These are phyloP conservation scores for Zoanthus gigantus DNA, from an alignment of 92 coral and sea anemone genomes.

Conservation along the genomic window DNA sequence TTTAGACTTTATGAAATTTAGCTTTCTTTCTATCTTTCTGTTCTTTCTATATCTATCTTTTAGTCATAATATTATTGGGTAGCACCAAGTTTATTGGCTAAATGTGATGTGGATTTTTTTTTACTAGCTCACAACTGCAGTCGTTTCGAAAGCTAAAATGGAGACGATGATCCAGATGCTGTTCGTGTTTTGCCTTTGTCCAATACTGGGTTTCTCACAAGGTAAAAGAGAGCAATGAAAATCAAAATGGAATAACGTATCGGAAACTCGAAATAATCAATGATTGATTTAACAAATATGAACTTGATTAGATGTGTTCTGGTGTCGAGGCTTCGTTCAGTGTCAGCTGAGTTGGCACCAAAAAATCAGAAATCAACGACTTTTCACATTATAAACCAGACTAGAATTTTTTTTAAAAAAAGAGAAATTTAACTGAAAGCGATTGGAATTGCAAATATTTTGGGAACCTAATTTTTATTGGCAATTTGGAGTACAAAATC, in stretches of 20 bases:
- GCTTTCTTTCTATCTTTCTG: no score
- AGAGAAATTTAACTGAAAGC: not conserved
- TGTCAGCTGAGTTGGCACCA: not conserved
- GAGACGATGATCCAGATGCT: not conserved
- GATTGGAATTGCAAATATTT: not conserved
- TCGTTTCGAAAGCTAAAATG: not conserved
- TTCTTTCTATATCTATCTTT: no score
- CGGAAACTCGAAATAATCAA: no score
- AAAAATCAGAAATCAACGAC: not conserved
- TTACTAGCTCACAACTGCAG: not conserved
- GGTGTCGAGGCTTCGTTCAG: not conserved
- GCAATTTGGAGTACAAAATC: no score
- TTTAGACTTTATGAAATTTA: no score
- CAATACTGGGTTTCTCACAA: constrained; percentile 11
- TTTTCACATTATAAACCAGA: not conserved
- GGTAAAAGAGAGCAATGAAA: not conserved
- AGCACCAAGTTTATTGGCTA: no score
- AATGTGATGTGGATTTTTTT: not conserved
- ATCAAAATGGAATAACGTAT: not conserved
- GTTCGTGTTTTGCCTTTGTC: constrained; percentile 10
- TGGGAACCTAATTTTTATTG: not conserved
- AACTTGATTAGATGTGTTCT: no score
- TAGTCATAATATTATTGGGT: no score
- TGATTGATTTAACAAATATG: not conserved
- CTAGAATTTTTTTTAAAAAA: not conserved